phyloP scores from a whole-genome alignment of 2,113 vertebrate genomes.

The Vimba vimba region DNA sequence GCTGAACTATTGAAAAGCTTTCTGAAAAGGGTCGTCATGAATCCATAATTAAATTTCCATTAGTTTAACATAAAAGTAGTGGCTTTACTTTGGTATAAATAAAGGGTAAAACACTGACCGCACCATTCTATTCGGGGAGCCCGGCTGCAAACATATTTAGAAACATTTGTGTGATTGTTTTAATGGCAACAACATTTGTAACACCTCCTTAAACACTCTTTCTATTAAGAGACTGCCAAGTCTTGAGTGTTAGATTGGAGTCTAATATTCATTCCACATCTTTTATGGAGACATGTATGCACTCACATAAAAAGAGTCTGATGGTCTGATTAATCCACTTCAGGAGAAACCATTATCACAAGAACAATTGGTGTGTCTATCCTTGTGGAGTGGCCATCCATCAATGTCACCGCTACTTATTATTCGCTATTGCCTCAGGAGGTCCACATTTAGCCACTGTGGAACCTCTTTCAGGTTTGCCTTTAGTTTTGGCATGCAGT shows the following conservation, averaged over 20 bases:
- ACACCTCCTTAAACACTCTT: constrained; percentile 24
- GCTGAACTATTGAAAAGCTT: constrained; percentile 19
- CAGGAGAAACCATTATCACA: constrained; percentile 65
- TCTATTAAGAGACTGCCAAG: constrained; percentile 39
- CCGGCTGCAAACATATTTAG: background rate
- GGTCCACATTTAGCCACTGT: constrained; percentile 46
- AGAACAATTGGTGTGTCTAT: constrained; percentile 66
- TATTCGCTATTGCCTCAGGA: constrained; percentile 49
- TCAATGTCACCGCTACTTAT: constrained; percentile 58
- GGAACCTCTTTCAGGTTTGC: constrained; percentile 35
- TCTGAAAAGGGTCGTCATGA: background rate
- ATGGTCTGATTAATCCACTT: constrained; percentile 63
- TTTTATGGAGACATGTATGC: constrained; percentile 53
- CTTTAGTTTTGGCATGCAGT: background rate
- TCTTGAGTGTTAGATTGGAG: constrained; percentile 39
- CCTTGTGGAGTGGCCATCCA: constrained; percentile 59
- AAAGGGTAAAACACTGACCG: background rate
- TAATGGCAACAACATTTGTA: constrained; percentile 24
- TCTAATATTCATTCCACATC: constrained; percentile 54
- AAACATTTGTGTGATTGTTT: constrained; percentile 31
- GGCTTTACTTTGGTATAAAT: background rate
- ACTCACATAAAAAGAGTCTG: constrained; percentile 52
- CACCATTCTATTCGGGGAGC: background rate
- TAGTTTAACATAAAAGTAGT: constrained; percentile 6
- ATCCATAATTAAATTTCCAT: constrained; percentile 32